These are phyloP conservation scores for Choristoneura fumiferana DNA, from an alignment of 1,140 invertebrate genomes.

Conservation along the genomic window DNA sequence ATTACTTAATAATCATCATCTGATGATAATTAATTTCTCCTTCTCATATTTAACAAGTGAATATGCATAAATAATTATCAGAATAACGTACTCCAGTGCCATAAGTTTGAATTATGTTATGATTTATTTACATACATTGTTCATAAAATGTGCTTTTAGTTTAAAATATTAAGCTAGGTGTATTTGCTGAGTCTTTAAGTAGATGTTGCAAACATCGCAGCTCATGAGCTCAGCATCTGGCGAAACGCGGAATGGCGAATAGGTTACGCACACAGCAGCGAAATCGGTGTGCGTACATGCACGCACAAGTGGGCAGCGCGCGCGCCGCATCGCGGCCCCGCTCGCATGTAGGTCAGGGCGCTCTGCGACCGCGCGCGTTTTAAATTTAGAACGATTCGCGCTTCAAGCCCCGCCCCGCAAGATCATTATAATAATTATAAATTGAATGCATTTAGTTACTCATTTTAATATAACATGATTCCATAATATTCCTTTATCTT, in stretches of 20 bases:
- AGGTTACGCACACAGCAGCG: conserved; percentile 55
- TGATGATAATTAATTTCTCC: no score
- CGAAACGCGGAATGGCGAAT: conserved; percentile 70
- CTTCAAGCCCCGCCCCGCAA: conserved; percentile 67
- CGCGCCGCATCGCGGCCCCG: conserved; percentile 75
- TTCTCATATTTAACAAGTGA: no score
- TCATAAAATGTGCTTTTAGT: no score
- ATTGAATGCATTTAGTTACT: conserved; percentile 22
- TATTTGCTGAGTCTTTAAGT: conserved; percentile 43
- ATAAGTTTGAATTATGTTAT: no score
- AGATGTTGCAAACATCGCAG: conserved; percentile 66
- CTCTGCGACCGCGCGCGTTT: conserved; percentile 74
- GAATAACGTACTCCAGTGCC: no score
- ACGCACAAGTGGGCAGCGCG: conserved; percentile 60
- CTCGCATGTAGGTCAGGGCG: conserved; percentile 75
- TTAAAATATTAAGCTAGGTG: not conserved
- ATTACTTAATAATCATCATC: no score
- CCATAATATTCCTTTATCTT: no score
- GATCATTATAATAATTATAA: conserved; percentile 60
- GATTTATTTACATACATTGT: no score
- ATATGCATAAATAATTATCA: no score
- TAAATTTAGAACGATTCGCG: conserved; percentile 76
- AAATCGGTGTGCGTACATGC: conserved; percentile 51
- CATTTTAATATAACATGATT: no score
- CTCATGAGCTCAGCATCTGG: conserved; percentile 55